Percentiles rank a stretch among this genome's conserved stretches.
Conservation (phyloP, 1,140 invertebrate species). For the Argopecten irradians region DNA sequence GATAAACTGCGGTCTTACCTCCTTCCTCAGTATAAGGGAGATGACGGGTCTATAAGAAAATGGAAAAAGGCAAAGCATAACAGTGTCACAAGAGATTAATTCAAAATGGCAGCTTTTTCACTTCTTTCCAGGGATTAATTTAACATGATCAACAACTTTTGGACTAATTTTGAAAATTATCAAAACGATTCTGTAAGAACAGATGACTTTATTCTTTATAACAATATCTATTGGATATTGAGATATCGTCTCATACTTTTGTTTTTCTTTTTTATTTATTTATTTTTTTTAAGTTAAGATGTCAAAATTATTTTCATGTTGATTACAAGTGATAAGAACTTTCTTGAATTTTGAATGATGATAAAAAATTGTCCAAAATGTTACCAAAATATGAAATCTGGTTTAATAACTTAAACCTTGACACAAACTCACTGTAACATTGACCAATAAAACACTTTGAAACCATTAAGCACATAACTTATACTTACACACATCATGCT, state of each 20-base stretch:
- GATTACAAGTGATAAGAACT: not conserved
- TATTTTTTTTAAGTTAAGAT: not conserved
- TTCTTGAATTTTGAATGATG: not conserved
- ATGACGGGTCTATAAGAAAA: constrained; percentile 11
- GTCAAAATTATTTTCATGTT: not conserved
- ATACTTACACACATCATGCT: constrained; percentile 16
- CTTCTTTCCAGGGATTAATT: not conserved
- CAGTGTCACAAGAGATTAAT: not conserved
- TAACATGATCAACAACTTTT: not conserved
- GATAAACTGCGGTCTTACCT: not conserved
- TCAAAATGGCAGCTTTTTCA: not conserved
- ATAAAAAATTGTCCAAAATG: not conserved
- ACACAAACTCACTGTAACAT: not conserved
- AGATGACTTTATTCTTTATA: too few relatives aligned
- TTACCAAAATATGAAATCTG: not conserved
- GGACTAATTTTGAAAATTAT: not conserved
- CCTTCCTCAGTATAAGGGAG: constrained; percentile 7
- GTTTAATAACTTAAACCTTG: not conserved
- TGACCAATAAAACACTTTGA: not conserved
- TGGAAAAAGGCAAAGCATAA: constrained; percentile 17
- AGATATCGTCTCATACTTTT: too few relatives aligned
- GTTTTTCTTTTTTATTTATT: too few relatives aligned
- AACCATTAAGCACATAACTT: not conserved
- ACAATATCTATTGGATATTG: too few relatives aligned
- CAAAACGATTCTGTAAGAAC: too few relatives aligned